Conservation (phyloP, 2,113 vertebrate genomes). For the Bubalus kerabau region DNA sequence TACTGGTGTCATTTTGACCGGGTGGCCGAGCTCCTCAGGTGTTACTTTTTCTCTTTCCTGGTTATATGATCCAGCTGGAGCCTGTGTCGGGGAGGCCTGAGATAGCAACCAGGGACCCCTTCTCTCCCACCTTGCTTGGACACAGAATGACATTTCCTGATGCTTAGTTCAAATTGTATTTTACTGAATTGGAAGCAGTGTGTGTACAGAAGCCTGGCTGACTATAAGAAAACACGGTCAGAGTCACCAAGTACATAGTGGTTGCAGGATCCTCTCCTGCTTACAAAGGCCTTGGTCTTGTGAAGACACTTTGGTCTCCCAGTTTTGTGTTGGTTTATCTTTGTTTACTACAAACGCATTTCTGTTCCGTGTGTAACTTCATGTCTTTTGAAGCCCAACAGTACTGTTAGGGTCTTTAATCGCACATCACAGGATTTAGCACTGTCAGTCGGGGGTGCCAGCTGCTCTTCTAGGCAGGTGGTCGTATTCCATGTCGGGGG, state of each 20-base stretch:
- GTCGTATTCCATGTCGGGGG: fast-evolving
- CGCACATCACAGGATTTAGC: background rate
- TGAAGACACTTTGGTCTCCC: background rate
- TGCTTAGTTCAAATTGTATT: background rate
- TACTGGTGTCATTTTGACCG: fast-evolving
- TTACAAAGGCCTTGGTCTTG: background rate
- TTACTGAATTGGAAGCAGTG: background rate
- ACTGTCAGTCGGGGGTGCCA: fast-evolving
- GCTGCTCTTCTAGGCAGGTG: background rate
- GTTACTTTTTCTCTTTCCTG: background rate
- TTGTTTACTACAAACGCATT: background rate
- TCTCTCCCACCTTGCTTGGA: background rate
- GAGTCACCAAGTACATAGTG: too few relatives aligned
- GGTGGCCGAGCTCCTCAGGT: background rate
- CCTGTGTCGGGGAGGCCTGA: background rate
- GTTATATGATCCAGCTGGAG: too few relatives aligned
- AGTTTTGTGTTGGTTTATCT: background rate
- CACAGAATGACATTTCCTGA: background rate
- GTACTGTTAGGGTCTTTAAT: background rate
- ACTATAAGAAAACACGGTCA: background rate
- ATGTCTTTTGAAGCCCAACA: background rate
- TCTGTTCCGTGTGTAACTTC: background rate
- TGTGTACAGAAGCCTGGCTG: background rate
- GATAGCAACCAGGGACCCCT: background rate
- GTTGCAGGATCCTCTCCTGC: background rate